Percentiles rank a stretch among this genome's conserved stretches.
Conservation (phyloP, 2,888 invertebrate species). For the Parapristionchus giblindavisi region DNA sequence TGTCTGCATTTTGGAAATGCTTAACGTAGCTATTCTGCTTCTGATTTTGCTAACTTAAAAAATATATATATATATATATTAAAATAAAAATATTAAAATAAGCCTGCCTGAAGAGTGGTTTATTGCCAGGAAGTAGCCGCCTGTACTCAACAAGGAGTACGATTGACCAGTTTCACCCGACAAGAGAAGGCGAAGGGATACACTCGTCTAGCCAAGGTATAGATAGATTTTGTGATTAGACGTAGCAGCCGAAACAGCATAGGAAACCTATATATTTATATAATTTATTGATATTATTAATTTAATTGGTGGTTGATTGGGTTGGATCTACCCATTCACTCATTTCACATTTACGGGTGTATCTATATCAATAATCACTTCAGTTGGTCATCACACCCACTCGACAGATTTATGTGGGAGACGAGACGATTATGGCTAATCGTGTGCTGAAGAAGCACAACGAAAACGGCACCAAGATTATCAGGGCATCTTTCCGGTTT, state of each 20-base stretch:
- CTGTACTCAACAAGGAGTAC: not conserved
- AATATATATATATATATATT: not conserved
- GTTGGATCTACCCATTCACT: too few relatives aligned
- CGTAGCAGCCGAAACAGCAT: too few relatives aligned
- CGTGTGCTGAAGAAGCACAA: conserved; percentile 62
- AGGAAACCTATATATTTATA: too few relatives aligned
- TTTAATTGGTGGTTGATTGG: too few relatives aligned
- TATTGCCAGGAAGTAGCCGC: not conserved
- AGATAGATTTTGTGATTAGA: not conserved
- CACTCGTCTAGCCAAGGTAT: conserved; percentile 21
- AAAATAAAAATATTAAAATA: not conserved
- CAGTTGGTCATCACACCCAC: conserved; percentile 62
- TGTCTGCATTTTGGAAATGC: too few relatives aligned
- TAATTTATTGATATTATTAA: too few relatives aligned
- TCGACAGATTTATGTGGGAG: conserved; percentile 59
- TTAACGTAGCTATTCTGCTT: not conserved
- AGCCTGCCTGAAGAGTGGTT: too few relatives aligned
- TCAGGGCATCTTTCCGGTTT: conserved; percentile 39
- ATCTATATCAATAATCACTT: not conserved
- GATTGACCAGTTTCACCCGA: not conserved
- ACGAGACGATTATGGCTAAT: conserved; percentile 69
- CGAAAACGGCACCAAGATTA: conserved; percentile 51
- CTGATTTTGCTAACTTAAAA: not conserved
- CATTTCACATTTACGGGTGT: not conserved
- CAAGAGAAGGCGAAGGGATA: conserved; percentile 14